Evolutionary conservation across 37 sponge, comb jelly and placozoan species (phyloP).

Genomic region (Corticium candelabrum): DNA sequence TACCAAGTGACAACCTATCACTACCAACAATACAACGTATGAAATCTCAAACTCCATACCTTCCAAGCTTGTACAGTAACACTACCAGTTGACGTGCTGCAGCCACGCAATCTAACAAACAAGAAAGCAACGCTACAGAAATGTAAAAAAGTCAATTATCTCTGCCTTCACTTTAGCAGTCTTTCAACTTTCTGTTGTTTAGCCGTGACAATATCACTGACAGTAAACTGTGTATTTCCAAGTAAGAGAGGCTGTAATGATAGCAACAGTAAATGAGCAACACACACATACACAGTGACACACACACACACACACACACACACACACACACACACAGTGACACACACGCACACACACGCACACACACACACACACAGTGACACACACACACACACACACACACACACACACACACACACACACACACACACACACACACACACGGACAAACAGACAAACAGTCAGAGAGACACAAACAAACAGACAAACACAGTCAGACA

Average conservation of each 20-base stretch:
- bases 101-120: no score
- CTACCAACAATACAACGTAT: no score
- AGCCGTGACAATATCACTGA: not conserved
- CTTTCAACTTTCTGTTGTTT: not conserved
- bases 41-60: no score
- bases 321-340: not conserved
- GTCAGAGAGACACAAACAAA: not conserved
- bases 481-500: not conserved
- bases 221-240: not conserved
- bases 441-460: not conserved
- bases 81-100: not conserved
- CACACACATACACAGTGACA: not conserved
- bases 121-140: not conserved
- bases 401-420: constrained; percentile 5
- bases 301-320: not conserved
- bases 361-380: not conserved
- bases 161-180: not conserved
- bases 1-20: no score
- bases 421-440: constrained; percentile 5
- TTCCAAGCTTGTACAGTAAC: constrained; percentile 2
- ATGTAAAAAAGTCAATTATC: not conserved
- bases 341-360: not conserved
- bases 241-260: not conserved
- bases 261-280: no score
- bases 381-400: constrained; percentile 5